Evolutionary conservation across 1,140 invertebrate genomes (phyloP).

Genomic region (Dendroctonus ponderosae): DNA sequence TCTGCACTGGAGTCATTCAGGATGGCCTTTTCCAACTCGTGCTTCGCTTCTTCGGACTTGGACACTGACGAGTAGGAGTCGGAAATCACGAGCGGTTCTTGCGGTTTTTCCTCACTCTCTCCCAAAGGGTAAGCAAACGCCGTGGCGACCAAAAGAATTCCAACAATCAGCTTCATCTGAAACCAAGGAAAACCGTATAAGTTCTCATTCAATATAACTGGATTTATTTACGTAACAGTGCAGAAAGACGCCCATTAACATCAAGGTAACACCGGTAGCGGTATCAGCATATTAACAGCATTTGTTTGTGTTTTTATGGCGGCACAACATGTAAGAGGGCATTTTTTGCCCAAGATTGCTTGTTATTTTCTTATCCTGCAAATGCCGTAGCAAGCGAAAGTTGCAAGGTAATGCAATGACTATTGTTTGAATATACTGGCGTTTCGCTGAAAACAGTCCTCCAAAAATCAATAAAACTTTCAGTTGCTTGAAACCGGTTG

Average conservation of each 20-base stretch:
- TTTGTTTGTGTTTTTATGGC: too few species aligned
- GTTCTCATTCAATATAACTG: too few species aligned
- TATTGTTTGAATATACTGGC: not conserved
- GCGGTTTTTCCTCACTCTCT: conserved; percentile 43
- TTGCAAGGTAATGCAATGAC: conserved; percentile 11
- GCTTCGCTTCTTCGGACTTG: conserved; percentile 41
- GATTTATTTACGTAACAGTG: too few species aligned
- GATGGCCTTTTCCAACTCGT: conserved; percentile 22
- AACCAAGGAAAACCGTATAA: conserved; percentile 36
- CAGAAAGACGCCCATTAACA: too few species aligned
- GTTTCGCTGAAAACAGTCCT: too few species aligned
- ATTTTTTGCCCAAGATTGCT: conserved; percentile 21
- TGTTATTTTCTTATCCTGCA: conserved; percentile 10
- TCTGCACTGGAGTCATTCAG: conserved; percentile 27
- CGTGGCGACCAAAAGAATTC: conserved; percentile 44
- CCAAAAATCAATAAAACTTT: too few species aligned
- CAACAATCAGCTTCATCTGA: conserved; percentile 51
- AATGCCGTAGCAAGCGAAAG: conserved; percentile 22
- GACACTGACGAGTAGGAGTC: conserved; percentile 50
- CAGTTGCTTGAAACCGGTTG: too few species aligned
- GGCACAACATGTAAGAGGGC: conserved; percentile 3
- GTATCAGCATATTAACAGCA: too few species aligned
- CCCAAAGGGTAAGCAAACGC: conserved; percentile 47
- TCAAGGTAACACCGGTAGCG: too few species aligned
- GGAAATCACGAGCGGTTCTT: conserved; percentile 48